Base-by-base conservation (phyloP, 1,140 invertebrate genomes). In the Kradibia gibbosae region DNA sequence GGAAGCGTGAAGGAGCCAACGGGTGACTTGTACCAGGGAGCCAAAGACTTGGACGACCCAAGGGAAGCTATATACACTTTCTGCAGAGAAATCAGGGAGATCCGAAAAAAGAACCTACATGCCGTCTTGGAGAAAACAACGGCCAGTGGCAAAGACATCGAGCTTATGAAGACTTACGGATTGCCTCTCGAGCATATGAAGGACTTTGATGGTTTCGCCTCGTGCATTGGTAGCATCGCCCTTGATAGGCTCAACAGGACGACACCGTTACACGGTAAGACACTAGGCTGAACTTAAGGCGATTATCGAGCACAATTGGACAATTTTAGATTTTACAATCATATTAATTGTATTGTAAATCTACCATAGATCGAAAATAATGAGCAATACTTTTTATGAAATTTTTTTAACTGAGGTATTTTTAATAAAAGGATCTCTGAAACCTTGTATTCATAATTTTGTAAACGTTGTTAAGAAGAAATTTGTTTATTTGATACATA, bases 181-280 rank as follows among this genome's bases (percentile, higher is more conserved):
- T 48, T 88, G 45, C 85, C 86, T 1, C 39, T 88, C 11, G 86
- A 88, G 20, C 85, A 86, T 8, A 83, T 85, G 74, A 85, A 87
- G 48, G 86, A 89, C 17, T 81, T 60, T 25, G 85, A 85, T 20
- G 82, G 73, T 0, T 39, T 83, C 1, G 48, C 76, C 45, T 71
- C 80, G 13, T n/a, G 76, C 0, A 86, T 86, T 8, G 82, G 82
- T 11, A 83, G 78, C 39, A 75, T 88, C 22, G 84, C 85, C 0
- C 22, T 87, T 0, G 87, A 88, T 4, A 86, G 86, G 80, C 71
- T 88, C 5, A n/a, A n/a, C n/a, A 83, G 85, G 1, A 84, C 83
- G 0, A 81, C 83, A 13, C 70, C 81, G n/a, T 25, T 73, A 13
- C 71, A 78, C 3, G 81, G 81, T 82, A 15, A 70, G 72, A 36